Evolutionary conservation across 1,140 invertebrate genomes (phyloP).

Genomic region (Diuraphis noxia): DNA sequence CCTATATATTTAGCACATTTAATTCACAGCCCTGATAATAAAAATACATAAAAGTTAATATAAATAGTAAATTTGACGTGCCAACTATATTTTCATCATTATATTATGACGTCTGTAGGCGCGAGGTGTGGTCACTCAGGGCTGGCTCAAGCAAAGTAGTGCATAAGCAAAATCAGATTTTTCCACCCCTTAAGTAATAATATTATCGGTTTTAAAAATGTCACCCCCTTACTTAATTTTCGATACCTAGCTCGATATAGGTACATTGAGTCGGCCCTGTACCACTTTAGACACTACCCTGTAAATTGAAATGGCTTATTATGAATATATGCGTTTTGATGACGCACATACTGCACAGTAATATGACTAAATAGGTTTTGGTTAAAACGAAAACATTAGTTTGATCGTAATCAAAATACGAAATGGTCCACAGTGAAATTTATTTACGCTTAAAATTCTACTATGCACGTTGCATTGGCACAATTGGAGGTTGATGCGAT

Average conservation of each 20-base stretch:
- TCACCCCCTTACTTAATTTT: too few species aligned
- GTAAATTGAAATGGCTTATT: background rate
- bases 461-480: background rate
- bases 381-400: background rate
- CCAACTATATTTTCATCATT: background rate
- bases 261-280: too few species aligned
- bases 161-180: too few species aligned
- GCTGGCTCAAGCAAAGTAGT: too few species aligned
- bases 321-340: background rate
- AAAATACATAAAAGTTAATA: too few species aligned
- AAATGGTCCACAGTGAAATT: background rate
- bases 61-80: background rate
- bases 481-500: background rate
- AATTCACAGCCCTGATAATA: background rate
- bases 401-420: background rate
- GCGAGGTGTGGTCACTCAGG: too few species aligned
- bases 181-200: too few species aligned
- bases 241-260: too few species aligned
- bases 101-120: background rate
- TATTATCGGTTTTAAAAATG: too few species aligned
- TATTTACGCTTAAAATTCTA: background rate
- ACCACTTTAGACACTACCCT: background rate
- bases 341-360: background rate
- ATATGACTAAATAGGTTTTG: background rate
- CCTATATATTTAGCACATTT: background rate